Conservation (phyloP, 2,113 vertebrate genomes). For the Anseranas semipalmata region DNA sequence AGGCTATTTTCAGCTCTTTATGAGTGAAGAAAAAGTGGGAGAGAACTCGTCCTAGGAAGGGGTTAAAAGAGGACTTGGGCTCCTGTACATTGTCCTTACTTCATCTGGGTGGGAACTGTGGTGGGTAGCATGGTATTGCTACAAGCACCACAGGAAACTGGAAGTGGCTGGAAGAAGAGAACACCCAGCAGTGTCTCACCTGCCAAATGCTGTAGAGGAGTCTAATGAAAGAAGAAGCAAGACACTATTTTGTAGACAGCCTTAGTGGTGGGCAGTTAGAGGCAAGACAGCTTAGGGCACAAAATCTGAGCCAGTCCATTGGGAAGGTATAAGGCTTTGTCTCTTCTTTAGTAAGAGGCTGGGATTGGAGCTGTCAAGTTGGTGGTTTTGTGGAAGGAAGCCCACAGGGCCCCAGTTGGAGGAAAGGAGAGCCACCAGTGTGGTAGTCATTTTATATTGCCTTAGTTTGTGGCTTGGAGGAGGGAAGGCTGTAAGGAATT, state of each 20-base stretch:
- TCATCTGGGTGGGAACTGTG: not conserved
- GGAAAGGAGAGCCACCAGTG: not conserved
- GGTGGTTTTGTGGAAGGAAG: not conserved
- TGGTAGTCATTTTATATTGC: not conserved
- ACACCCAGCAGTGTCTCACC: not conserved
- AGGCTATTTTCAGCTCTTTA: not conserved
- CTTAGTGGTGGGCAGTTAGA: not conserved
- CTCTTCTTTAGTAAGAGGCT: not conserved
- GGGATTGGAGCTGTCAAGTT: not conserved
- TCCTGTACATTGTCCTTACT: not conserved
- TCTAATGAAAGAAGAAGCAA: not conserved
- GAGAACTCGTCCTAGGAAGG: not conserved
- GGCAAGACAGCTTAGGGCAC: not conserved
- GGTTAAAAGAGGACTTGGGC: not conserved
- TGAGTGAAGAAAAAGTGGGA: not conserved
- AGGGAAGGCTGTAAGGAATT: not conserved
- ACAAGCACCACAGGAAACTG: not conserved
- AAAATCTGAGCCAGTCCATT: not conserved
- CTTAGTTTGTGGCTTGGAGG: not conserved
- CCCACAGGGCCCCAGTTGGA: not conserved
- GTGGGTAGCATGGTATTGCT: not conserved
- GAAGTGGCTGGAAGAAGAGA: not conserved
- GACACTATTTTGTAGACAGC: not conserved
- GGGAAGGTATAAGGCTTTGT: not conserved
- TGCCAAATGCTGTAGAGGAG: not conserved